Conservation (phyloP, 2,113 vertebrate species). For the Xiphophorus hellerii region DNA sequence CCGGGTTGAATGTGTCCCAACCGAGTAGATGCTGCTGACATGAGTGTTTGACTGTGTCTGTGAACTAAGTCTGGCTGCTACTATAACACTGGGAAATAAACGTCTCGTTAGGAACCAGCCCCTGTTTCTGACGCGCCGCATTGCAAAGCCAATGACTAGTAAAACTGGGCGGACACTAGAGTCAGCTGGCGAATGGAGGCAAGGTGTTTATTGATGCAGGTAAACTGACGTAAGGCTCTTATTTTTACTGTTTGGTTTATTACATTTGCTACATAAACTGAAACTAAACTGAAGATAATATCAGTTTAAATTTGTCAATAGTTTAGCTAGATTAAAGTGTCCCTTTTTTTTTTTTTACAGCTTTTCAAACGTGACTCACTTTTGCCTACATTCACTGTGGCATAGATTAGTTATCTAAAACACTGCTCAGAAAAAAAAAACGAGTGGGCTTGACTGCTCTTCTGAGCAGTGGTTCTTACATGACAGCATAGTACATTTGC, state of each 20-base stretch:
- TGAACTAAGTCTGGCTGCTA: conserved; percentile 48
- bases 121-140: conserved; percentile 32
- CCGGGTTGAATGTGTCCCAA: conserved; percentile 12
- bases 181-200: conserved; percentile 31
- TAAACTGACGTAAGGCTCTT: neutral
- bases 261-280: neutral
- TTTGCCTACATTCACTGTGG: neutral
- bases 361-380: neutral
- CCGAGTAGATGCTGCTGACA: conserved; percentile 12
- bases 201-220: conserved; percentile 11
- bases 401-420: neutral
- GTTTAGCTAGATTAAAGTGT: neutral
- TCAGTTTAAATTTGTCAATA: neutral
- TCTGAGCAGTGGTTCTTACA: neutral
- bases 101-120: conserved; percentile 24
- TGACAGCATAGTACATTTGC: neutral
- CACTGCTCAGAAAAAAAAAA: neutral
- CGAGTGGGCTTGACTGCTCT: neutral
- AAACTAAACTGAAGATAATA: neutral
- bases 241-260: neutral
- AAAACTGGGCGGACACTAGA: neutral
- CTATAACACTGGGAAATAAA: conserved; percentile 64
- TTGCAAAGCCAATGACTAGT: conserved; percentile 46
- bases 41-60: conserved; percentile 5
- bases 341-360: neutral